Conservation (phyloP, 2,797 vertebrate genomes). For the Acanthiza pusilla region DNA sequence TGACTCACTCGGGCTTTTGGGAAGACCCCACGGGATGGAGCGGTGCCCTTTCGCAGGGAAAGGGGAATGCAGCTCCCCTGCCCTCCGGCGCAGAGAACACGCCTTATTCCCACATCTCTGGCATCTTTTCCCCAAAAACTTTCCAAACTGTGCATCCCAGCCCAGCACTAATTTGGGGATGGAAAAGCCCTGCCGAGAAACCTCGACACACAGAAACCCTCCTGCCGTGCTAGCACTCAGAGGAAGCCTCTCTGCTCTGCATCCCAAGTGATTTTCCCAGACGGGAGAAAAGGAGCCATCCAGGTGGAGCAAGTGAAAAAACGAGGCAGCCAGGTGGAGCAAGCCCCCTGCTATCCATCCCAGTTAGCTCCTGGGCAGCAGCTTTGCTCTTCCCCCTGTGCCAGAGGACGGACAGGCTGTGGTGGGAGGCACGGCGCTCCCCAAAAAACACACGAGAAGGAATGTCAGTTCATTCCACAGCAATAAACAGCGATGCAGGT, state of each 20-base stretch:
- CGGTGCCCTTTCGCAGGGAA: not conserved
- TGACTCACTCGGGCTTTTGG: not conserved
- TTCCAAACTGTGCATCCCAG: accelerated
- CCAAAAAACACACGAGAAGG: accelerated
- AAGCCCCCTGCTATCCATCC: accelerated
- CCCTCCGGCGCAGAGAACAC: accelerated
- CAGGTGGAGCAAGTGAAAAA: not conserved
- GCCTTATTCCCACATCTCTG: not conserved
- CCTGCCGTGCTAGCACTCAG: not conserved
- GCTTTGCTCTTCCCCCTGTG: not conserved
- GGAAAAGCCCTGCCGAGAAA: not conserved
- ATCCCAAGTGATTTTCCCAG: not conserved
- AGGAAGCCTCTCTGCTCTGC: not conserved
- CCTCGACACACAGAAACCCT: accelerated
- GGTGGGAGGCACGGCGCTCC: not conserved
- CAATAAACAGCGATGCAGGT: not conserved
- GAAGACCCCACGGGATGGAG: not conserved
- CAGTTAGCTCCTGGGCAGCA: not conserved
- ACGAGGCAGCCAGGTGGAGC: accelerated
- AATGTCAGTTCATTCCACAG: not conserved
- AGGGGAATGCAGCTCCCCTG: not conserved
- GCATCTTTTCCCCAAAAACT: not conserved
- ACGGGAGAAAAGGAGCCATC: not conserved
- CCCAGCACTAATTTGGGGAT: not conserved
- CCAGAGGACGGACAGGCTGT: accelerated